Percentiles rank a stretch among this genome's conserved stretches.
Conservation (phyloP, 2,888 invertebrate species). For the Sesamia inferens region DNA sequence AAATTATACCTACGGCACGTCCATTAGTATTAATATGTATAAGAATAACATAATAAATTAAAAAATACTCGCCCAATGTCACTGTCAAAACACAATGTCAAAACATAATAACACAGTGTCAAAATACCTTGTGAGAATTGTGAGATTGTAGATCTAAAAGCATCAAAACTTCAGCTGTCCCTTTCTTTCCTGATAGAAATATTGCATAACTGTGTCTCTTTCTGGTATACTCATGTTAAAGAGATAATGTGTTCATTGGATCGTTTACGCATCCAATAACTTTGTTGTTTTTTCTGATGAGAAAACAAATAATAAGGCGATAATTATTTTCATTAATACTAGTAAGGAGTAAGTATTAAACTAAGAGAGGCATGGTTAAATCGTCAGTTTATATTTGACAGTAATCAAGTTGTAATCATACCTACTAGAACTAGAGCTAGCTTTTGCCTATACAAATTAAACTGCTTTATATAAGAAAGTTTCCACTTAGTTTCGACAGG, state of each 20-base stretch:
- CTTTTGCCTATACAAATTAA: background rate
- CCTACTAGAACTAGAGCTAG: background rate
- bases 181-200: background rate
- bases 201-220: background rate
- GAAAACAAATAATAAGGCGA: slow-evolving; percentile 30
- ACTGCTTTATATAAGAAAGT: background rate
- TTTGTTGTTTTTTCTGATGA: slow-evolving; percentile 19
- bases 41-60: too few species aligned
- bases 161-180: slow-evolving; percentile 15
- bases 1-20: too few species aligned
- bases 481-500: background rate
- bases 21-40: too few species aligned
- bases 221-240: background rate
- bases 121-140: too few species aligned
- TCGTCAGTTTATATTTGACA: slow-evolving; percentile 35
- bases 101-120: background rate
- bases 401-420: background rate
- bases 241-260: background rate
- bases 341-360: slow-evolving; percentile 31
- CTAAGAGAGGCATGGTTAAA: slow-evolving; percentile 27
- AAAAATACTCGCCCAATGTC: background rate
- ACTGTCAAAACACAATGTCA: slow-evolving; percentile 21
- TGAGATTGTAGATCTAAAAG: background rate
- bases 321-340: slow-evolving; percentile 4
- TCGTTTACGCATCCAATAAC: slow-evolving; percentile 11